phyloP scores from a whole-genome alignment of 2,113 vertebrate species.

The Solenodon paradoxus region DNA sequence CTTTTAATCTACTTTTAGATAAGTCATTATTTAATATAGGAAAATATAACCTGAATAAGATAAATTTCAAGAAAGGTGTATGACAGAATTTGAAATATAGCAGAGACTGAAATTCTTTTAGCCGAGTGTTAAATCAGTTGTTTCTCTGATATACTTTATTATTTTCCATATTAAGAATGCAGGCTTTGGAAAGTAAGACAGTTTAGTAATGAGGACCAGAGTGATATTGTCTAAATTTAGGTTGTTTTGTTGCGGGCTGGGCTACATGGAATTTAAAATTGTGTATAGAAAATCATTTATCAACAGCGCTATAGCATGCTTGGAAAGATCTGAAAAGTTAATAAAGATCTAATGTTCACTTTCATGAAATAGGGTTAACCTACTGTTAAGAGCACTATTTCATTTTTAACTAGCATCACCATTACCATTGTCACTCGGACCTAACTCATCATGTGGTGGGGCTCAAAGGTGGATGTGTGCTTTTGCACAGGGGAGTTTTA shows the following conservation, averaged over 20 bases:
- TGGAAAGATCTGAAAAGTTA: not conserved
- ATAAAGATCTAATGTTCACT: not conserved
- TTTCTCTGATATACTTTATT: not conserved
- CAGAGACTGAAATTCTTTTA: not conserved
- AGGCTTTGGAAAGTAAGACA: not conserved
- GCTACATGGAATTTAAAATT: not conserved
- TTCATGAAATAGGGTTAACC: not conserved
- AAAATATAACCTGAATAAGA: not conserved
- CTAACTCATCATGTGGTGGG: not conserved
- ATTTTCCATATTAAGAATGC: not conserved
- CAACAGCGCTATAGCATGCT: not conserved
- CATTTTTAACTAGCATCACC: not conserved
- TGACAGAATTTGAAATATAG: not conserved
- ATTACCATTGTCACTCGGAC: not conserved
- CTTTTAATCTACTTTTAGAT: not conserved
- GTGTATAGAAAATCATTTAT: not conserved
- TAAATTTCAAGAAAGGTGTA: not conserved
- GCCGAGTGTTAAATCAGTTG: not conserved
- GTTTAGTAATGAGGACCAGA: not conserved
- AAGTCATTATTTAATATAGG: not conserved
- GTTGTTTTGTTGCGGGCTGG: not conserved
- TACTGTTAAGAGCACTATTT: not conserved
- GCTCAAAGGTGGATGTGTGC: not conserved
- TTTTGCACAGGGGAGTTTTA: not conserved
- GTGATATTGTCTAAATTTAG: not conserved